Conservation (phyloP, 2,888 invertebrate genomes). For the Eupithecia pulchellata region DNA sequence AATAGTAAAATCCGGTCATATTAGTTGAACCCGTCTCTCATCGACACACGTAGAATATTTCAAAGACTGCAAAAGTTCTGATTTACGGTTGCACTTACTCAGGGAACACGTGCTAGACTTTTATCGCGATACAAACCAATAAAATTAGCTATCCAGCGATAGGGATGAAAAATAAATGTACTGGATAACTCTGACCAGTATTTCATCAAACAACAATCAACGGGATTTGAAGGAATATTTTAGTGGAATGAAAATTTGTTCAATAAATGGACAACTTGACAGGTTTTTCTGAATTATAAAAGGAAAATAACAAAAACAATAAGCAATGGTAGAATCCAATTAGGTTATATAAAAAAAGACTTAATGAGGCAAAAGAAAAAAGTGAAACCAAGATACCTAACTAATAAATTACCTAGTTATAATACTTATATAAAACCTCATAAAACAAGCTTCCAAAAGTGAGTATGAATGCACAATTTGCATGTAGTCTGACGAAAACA, state of each 20-base stretch:
- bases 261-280: background rate
- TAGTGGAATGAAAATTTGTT: background rate
- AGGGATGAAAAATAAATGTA: background rate
- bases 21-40: conserved; percentile 26
- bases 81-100: background rate
- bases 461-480: background rate
- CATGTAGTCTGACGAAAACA: background rate
- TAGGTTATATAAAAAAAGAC: background rate
- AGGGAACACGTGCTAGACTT: background rate
- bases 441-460: background rate
- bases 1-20: conserved; percentile 29
- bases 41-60: conserved; percentile 11
- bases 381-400: background rate
- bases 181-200: background rate
- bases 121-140: background rate
- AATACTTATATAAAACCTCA: too few species aligned
- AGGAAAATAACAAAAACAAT: background rate
- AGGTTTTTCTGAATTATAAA: background rate
- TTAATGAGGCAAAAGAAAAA: background rate
- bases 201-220: background rate
- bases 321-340: background rate
- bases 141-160: background rate
- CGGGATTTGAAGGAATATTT: background rate
- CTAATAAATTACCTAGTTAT: too few species aligned
- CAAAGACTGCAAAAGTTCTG: background rate